Conservation (phyloP, 2,113 vertebrate species). For the Rattus norvegicus region DNA sequence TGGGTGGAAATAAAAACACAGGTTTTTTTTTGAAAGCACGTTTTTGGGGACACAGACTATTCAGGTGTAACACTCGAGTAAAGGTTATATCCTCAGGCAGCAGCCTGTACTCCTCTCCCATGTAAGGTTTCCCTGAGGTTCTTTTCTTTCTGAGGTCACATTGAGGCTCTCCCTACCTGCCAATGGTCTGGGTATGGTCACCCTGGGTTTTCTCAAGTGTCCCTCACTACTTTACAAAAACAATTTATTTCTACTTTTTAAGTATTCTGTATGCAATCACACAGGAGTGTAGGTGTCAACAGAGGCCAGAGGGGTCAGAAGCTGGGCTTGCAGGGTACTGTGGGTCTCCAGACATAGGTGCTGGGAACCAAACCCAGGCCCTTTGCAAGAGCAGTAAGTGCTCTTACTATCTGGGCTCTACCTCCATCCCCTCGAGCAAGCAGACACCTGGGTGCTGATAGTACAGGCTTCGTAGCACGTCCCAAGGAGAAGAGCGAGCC, state of each 20-base stretch:
- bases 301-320: background rate
- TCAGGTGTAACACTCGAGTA: too few species aligned
- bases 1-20: background rate
- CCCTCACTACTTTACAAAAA: background rate
- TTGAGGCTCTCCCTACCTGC: background rate
- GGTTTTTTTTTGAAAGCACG: background rate
- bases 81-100: fast-evolving
- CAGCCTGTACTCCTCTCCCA: fast-evolving
- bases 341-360: background rate
- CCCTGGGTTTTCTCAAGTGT: background rate
- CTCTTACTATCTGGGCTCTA: background rate
- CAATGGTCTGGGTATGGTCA: fast-evolving
- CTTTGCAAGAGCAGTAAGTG: background rate
- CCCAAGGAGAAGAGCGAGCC: background rate
- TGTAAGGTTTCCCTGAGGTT: background rate
- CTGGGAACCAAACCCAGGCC: background rate
- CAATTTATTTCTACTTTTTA: background rate
- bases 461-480: background rate
- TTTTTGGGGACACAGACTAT: background rate
- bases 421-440: background rate
- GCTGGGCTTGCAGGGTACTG: too few species aligned
- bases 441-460: background rate
- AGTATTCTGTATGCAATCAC: background rate
- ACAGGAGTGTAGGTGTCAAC: too few species aligned
- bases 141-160: background rate